Conservation (phyloP, 2,113 vertebrate genomes). For the Sturnus vulgaris region DNA sequence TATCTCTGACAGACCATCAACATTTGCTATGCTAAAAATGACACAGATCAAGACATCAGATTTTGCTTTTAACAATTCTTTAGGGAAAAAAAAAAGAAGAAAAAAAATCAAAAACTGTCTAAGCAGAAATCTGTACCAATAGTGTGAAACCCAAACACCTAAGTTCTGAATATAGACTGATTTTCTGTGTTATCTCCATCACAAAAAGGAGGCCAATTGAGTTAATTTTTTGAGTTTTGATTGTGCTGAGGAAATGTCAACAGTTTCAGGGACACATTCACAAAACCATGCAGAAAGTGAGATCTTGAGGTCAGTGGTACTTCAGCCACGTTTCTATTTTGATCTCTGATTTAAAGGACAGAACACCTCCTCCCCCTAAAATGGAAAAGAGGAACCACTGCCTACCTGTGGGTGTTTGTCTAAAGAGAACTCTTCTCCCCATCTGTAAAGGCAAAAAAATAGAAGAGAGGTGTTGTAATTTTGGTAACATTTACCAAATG, state of each 20-base stretch:
- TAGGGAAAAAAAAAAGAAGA: background rate
- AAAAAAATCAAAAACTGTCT: background rate
- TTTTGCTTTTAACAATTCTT: background rate
- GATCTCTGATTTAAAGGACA: background rate
- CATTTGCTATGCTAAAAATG: background rate
- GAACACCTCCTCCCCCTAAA: background rate
- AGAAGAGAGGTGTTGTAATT: background rate
- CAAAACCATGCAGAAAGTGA: background rate
- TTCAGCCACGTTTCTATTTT: background rate
- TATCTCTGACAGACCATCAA: background rate
- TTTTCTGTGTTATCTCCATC: background rate
- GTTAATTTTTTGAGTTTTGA: background rate
- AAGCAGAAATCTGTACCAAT: background rate
- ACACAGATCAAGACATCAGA: background rate
- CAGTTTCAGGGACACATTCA: background rate
- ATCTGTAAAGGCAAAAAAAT: slow-evolving; percentile 70
- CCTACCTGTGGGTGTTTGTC: slow-evolving; percentile 93
- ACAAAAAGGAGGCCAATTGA: background rate
- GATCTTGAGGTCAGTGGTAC: background rate
- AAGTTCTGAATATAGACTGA: fast-evolving
- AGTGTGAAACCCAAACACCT: background rate
- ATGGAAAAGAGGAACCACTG: background rate
- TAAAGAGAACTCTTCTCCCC: slow-evolving; percentile 94
- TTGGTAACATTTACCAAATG: background rate
- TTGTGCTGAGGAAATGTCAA: background rate